These are phyloP conservation scores for Parauchenoglanis punctatus DNA, from an alignment of 2,797 vertebrate genomes.

Conservation along the genomic window DNA sequence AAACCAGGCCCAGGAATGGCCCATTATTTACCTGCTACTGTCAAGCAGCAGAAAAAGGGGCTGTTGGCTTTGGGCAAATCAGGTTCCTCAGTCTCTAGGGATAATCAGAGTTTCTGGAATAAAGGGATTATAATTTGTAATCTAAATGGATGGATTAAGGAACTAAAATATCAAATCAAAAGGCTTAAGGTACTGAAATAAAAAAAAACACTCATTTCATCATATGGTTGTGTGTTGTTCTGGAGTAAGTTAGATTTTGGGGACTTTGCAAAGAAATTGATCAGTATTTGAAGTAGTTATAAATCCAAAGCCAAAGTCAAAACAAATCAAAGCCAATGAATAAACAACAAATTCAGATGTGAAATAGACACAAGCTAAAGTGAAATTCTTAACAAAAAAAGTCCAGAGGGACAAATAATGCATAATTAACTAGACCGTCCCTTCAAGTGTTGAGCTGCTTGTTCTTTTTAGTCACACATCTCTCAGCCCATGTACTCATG, in stretches of 20 bases:
- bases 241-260: not conserved
- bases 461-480: conserved; percentile 29
- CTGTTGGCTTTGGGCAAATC: conserved; percentile 16
- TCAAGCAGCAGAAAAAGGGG: conserved; percentile 25
- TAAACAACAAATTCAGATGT: conserved; percentile 20
- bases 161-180: not conserved
- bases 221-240: not conserved
- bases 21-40: conserved; percentile 49
- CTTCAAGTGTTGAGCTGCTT: conserved; percentile 4
- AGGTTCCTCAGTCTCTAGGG: not conserved
- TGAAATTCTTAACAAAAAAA: conserved; percentile 1
- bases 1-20: conserved; percentile 38
- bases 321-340: conserved; percentile 24
- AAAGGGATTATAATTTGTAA: not conserved
- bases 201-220: not conserved
- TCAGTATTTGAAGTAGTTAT: conserved; percentile 10
- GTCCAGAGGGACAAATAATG: not conserved
- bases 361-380: conserved; percentile 1
- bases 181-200: not conserved
- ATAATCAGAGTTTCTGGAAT: not conserved
- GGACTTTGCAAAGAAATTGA: not conserved
- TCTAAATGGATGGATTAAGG: not conserved
- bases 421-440: conserved; percentile 48
- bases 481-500: conserved; percentile 14
- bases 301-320: not conserved